A percentile compares a stretch with the other conserved stretches of the same genome.
phyloP scores from a whole-genome alignment of 2,888 invertebrate genomes.

The Cerceris ruficornis region DNA sequence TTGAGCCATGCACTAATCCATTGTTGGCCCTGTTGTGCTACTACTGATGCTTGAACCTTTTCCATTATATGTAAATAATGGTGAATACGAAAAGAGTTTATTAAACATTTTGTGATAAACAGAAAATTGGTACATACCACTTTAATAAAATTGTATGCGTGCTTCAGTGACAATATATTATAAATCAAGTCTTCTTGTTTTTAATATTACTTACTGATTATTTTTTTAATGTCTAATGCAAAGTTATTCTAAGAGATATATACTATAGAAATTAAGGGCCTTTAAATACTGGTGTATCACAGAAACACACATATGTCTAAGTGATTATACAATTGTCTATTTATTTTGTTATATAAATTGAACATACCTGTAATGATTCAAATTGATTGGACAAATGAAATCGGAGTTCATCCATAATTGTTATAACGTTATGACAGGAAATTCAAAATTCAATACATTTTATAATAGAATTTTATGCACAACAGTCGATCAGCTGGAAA shows the following conservation, averaged over 20 bases:
- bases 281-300: neutral
- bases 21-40: slow-evolving; percentile 74
- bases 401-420: slow-evolving; percentile 78
- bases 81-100: neutral
- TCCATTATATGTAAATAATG: slow-evolving; percentile 25
- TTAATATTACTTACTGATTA: neutral
- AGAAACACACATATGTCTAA: neutral
- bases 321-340: neutral
- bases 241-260: neutral
- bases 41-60: slow-evolving; percentile 72
- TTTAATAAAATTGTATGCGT: neutral
- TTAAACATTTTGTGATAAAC: neutral
- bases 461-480: slow-evolving; percentile 35
- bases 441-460: slow-evolving; percentile 35
- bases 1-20: slow-evolving; percentile 65
- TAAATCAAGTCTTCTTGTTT: neutral
- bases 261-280: neutral
- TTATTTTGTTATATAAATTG: slow-evolving; percentile 23
- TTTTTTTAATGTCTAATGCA: neutral
- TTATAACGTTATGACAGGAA: neutral
- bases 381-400: slow-evolving; percentile 77
- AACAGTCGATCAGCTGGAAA: slow-evolving; percentile 65
- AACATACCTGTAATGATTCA: slow-evolving; percentile 77
- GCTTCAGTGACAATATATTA: neutral
- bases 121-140: neutral